Base-by-base conservation (phyloP, 2,113 vertebrate genomes). In the Ardeotis arabs region DNA sequence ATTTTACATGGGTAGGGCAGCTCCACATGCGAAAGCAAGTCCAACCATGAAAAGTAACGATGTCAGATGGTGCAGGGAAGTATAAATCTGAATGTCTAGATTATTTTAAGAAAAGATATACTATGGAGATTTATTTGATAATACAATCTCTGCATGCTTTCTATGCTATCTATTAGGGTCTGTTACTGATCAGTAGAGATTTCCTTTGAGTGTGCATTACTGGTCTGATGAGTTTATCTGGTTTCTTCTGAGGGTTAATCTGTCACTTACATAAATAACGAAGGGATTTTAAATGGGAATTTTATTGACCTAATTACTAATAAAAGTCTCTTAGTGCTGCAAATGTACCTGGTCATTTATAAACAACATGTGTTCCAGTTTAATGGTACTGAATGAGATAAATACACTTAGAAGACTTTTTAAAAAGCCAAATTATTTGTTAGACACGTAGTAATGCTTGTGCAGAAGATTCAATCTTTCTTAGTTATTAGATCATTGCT, bases 301-400 rank as follows among this genome's bases (percentile, higher is more conserved):
- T 89, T 90, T 95, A 93, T 66, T 87, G 77, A 92, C 81, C 62
- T 84, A 94, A 91, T 94, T 91, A 89, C 62, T 92, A 94, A 84
- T 87, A 84, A 87, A 95, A 83, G 45, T 89, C 60, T 72, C 35
- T 74, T 56, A 41, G 25, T 62, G 45, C 45, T 94, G 37, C 66
- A 93, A 84, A 89, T 33, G 45, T 60, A 67, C 49, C n/a, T 15
- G 20, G 7, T 64, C 37, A 20, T 73, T 56, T 27, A 75, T 29
- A 93, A 84, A 92, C 9, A 77, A 81, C n/a, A 59, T 78, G 16
- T 13, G 5, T 60, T 76, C 69, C 53, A 91, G 24, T 12, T 49
- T 78, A 93, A 90, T 56, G 27, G 31, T 52, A 81, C 37, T n/a
- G 14, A 74, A 92, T 67, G 5, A 94, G 17, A 81, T 50, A 92